Base-by-base conservation (phyloP, 2,888 invertebrate genomes). In the Abrostola triplasia region DNA sequence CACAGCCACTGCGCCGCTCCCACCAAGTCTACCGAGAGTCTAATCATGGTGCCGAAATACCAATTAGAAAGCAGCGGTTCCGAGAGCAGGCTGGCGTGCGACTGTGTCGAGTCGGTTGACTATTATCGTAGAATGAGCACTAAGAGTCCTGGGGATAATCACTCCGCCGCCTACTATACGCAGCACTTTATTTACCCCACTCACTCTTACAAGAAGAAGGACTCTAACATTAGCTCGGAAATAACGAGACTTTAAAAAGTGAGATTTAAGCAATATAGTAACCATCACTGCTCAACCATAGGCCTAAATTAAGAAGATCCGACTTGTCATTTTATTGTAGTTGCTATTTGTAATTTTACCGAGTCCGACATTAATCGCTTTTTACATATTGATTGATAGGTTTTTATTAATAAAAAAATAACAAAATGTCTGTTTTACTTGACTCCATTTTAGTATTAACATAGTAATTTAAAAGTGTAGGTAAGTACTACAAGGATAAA, bases 1-100 rank as follows among this genome's bases (percentile, higher is more conserved):
- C 95, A 95, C 73, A 95, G 95, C 81, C 90, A 92, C 88, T 96
- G 90, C 85, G 95, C 88, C 85, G 95, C 88, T 77, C 96, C 97
- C 0, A 97, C 97, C 0, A 98, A 98, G 86, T 98, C 98, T 0
- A 97, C 97, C 0, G 98, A 98, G 88, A 97, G 97, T 84, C 93
- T 98, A 24, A 93, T 97, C 24, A 95, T 97, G 49, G 95, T 96
- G 13, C 95, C 96, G 2, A 96, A 96, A 75, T 96, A 96, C 84
- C 95, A 95, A 59, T 67, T 93, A 56, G 95, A 95, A 70, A 91
- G 95, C 70, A 95, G 95, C 53, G 94, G 96, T 0, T 95, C 96
- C 0, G 97, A 97, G 81, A 96, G 96, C 4, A 96, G 96, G 81
- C 86, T 96, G 6, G 96, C 96, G 60, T 97, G 97, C 85, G 97